phyloP scores from a whole-genome alignment of 2,113 vertebrate genomes.

The Aegypius monachus region DNA sequence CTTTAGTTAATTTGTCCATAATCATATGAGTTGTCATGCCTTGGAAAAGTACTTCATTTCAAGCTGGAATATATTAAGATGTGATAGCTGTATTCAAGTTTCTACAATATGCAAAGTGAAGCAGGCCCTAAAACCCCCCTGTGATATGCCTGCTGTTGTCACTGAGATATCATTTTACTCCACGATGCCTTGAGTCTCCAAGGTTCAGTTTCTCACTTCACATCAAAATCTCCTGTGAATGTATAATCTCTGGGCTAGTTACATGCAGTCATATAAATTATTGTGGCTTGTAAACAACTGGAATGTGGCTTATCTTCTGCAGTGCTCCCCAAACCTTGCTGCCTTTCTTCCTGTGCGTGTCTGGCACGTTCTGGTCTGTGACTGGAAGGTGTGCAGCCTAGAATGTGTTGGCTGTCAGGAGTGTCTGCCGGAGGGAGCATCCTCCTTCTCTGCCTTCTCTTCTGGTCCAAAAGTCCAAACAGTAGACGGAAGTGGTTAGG shows the following conservation, averaged over 20 bases:
- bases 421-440: neutral
- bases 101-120: neutral
- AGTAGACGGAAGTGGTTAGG: neutral
- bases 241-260: neutral
- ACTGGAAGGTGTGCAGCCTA: neutral
- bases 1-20: neutral
- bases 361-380: neutral
- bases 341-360: neutral
- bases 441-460: neutral
- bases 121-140: neutral
- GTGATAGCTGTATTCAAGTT: neutral
- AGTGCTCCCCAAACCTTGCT: neutral
- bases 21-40: neutral
- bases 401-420: neutral
- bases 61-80: neutral
- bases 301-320: neutral
- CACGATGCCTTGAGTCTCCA: neutral
- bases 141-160: neutral
- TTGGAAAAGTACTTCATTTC: neutral
- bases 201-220: neutral
- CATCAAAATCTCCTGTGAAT: neutral
- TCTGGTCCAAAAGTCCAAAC: neutral
- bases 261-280: neutral
- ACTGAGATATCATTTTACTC: neutral
- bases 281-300: neutral